Base-by-base conservation (phyloP, 2,113 vertebrate species). In the Syngnathus scovelli region DNA sequence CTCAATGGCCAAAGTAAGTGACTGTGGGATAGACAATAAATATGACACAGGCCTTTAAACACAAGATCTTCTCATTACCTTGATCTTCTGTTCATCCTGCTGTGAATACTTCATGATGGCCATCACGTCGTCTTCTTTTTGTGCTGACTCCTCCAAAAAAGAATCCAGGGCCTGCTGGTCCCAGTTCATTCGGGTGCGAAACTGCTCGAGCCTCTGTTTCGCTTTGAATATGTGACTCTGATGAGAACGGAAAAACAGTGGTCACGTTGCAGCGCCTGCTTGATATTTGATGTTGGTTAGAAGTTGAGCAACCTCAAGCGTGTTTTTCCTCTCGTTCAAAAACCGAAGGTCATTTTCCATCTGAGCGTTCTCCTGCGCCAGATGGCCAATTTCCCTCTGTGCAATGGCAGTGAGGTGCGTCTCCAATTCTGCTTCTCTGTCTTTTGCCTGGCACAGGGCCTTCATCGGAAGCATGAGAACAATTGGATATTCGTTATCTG, bases 41-140 rank as follows among this genome's bases (percentile, higher is more conserved):
- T n/a, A 58, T 41, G 7, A 11, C 2, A 1, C 1, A 6, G 52
- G 11, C 56, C 55, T 56, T 33, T 1, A 36, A 33, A 18, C 33
- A 7, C 55, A 18, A 16, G 27, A 13, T 58, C 2, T 13, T 13
- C 9, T 46, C 15, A 86, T 84, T 78, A 98, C 97, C 90, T 92
- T 92, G 72, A 98, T 93, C 87, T 90, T 96, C 76, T 91, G 92
- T 74, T 98, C 94, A 43, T 98, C 96, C 69, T 94, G 91, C 66
- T 92, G 84, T 5, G 94, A 75, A 4, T 97, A 98, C 77, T 98
- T 98, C 71, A 95, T 85, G 69, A 98, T 91, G 64, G 91, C 86
- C 74, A 93, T 74, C 4, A 88, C 77, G 76, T 98, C 94, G 1
- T 92, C 93, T 8, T 98, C 93, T 77, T 89, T 93, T 13, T 49